These are phyloP conservation scores for Drosophila pallidifrons DNA, from an alignment of 1,140 invertebrate genomes.

Conservation along the genomic window DNA sequence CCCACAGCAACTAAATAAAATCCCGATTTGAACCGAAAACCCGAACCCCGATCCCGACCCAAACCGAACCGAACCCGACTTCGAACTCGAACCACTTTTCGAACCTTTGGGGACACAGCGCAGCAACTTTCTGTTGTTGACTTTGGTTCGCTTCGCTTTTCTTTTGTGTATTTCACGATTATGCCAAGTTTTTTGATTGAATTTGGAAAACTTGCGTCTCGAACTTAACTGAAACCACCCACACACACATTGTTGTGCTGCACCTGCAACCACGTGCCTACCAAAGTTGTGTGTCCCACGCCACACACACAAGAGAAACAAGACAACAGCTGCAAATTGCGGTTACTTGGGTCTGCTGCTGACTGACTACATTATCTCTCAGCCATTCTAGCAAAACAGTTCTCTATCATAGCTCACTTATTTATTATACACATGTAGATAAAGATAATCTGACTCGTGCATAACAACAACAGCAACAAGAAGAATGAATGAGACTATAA, in stretches of 20 bases:
- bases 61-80: background rate
- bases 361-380: background rate
- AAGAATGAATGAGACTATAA: background rate
- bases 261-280: no score
- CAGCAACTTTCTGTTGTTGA: constrained; percentile 12
- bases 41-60: background rate
- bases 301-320: background rate
- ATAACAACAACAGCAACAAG: no score
- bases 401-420: background rate
- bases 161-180: constrained; percentile 13
- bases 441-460: background rate
- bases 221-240: constrained; percentile 1
- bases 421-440: constrained; percentile 5
- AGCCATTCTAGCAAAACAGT: no score
- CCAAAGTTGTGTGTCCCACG: background rate
- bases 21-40: background rate
- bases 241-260: background rate
- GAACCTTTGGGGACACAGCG: background rate
- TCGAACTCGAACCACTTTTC: background rate
- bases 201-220: constrained; percentile 1
- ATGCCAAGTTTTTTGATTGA: constrained; percentile 32
- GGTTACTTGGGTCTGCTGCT: background rate
- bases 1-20: background rate
- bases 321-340: constrained; percentile 6
- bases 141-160: background rate